A percentile compares a stretch with the other conserved stretches of the same genome.
These are phyloP conservation scores for Carduelis carduelis DNA, from an alignment of 2,797 vertebrate genomes.

Conservation along the genomic window DNA sequence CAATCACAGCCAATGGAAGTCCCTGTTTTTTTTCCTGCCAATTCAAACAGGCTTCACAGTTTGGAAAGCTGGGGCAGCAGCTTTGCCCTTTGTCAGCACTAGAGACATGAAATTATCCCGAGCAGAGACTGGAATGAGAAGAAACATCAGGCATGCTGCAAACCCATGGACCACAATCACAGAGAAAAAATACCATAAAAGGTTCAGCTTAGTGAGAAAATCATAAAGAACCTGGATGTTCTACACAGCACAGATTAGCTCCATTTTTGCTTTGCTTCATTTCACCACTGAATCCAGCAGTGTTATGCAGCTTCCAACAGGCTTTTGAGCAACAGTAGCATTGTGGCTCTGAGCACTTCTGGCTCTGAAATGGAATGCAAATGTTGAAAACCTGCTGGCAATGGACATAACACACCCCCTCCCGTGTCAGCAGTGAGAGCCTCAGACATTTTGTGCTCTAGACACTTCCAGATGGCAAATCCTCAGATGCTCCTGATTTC, in stretches of 20 bases:
- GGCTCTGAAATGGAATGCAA: not conserved
- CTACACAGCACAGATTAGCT: not conserved
- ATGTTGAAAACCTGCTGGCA: not conserved
- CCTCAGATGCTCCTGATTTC: not conserved
- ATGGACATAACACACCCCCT: not conserved
- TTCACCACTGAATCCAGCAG: not conserved
- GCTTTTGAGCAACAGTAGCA: not conserved
- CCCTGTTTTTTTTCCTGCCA: not conserved
- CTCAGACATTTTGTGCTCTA: not conserved
- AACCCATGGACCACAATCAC: not conserved
- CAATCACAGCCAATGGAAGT: not conserved
- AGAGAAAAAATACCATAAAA: not conserved
- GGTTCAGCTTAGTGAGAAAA: not conserved
- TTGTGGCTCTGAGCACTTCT: not conserved
- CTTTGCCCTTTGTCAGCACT: not conserved
- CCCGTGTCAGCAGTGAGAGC: not conserved
- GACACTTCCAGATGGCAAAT: conserved; percentile 1
- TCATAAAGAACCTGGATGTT: not conserved
- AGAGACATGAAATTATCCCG: not conserved
- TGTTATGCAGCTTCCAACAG: not conserved
- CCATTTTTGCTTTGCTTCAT: not conserved
- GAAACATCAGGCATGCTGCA: not conserved
- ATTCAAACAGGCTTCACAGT: not conserved
- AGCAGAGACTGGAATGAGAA: not conserved
- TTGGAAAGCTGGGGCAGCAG: not conserved